phyloP scores from a whole-genome alignment of 2,888 invertebrate genomes.

The Germaria angustata region DNA sequence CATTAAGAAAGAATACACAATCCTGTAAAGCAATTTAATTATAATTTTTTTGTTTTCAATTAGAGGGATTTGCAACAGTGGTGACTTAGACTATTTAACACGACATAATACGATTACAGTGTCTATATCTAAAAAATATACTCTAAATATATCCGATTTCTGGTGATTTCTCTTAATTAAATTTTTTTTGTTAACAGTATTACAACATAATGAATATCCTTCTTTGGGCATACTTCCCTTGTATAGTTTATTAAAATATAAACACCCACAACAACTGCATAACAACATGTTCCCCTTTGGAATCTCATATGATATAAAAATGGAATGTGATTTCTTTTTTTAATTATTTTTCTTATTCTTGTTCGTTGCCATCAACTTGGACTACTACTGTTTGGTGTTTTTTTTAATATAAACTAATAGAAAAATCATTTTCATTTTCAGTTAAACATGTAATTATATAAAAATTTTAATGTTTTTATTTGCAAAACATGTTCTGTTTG shows the following conservation, averaged over 20 bases:
- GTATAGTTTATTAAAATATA: background rate
- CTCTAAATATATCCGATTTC: too few relatives aligned
- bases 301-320: slow-evolving; percentile 48
- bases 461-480: slow-evolving; percentile 30
- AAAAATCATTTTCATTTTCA: slow-evolving; percentile 26
- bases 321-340: slow-evolving; percentile 61
- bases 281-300: slow-evolving; percentile 56
- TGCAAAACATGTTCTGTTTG: slow-evolving; percentile 47
- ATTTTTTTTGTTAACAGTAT: too few relatives aligned
- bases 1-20: too few relatives aligned
- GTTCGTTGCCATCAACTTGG: slow-evolving; percentile 4
- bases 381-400: background rate
- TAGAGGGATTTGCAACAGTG: too few relatives aligned
- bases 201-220: too few relatives aligned
- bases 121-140: too few relatives aligned
- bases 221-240: slow-evolving; percentile 27
- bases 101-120: too few relatives aligned
- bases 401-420: slow-evolving; percentile 3
- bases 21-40: too few relatives aligned
- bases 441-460: slow-evolving; percentile 1
- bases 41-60: too few relatives aligned
- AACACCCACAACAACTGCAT: slow-evolving; percentile 53
- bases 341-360: slow-evolving; percentile 22
- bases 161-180: too few relatives aligned
- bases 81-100: too few relatives aligned